phyloP scores from a whole-genome alignment of 2,797 vertebrate species.

The Coranthus polyacanthus region DNA sequence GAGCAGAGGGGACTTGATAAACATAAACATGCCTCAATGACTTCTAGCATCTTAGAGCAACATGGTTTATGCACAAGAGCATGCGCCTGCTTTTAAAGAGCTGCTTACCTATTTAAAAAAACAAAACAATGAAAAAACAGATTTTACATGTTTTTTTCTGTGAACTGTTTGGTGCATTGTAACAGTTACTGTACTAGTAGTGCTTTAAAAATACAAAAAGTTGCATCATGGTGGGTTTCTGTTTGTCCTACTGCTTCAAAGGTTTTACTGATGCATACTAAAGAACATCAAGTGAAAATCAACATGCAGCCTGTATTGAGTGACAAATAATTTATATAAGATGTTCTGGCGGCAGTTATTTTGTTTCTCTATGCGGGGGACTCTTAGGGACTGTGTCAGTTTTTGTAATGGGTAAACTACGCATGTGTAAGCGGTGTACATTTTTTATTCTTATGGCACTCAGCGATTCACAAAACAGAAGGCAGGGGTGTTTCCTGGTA shows the following conservation, averaged over 20 bases:
- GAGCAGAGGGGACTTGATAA: slow-evolving; percentile 36
- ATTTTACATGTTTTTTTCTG: background rate
- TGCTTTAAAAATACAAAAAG: slow-evolving; percentile 16
- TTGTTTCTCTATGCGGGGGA: slow-evolving; percentile 36
- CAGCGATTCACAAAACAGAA: slow-evolving; percentile 49
- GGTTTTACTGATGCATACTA: slow-evolving; percentile 28
- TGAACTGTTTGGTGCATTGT: background rate
- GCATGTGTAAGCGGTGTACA: slow-evolving; percentile 46
- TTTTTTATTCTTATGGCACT: slow-evolving; percentile 48
- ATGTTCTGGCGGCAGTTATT: slow-evolving; percentile 19
- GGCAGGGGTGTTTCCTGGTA: slow-evolving; percentile 64
- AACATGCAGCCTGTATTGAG: slow-evolving; percentile 26
- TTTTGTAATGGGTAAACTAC: slow-evolving; percentile 54
- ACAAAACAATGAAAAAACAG: no score
- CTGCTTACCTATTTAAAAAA: background rate
- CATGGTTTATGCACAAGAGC: slow-evolving; percentile 4
- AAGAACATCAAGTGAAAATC: slow-evolving; percentile 34
- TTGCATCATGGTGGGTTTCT: slow-evolving; percentile 28
- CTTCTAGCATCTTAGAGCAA: background rate
- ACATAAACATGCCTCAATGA: slow-evolving; percentile 21
- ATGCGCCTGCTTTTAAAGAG: slow-evolving; percentile 1
- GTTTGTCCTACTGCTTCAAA: slow-evolving; percentile 13
- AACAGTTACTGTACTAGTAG: background rate
- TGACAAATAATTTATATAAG: slow-evolving; percentile 26
- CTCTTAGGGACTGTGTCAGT: slow-evolving; percentile 37